phyloP scores from a whole-genome alignment of 2,888 invertebrate genomes.

The Pinctada fucata region DNA sequence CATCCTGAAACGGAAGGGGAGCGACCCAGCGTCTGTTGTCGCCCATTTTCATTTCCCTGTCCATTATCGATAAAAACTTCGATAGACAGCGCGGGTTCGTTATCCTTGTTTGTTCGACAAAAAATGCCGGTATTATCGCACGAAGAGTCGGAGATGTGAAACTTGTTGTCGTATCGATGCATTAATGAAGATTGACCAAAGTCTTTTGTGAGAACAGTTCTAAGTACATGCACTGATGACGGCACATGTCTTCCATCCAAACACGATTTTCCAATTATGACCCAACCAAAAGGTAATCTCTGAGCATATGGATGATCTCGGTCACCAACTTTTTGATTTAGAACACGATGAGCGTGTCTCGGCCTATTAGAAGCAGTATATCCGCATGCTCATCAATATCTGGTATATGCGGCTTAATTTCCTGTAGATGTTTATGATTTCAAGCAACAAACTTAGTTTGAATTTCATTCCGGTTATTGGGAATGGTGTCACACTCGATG shows the following conservation, averaged over 20 bases:
- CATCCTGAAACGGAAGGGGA: conserved; percentile 27
- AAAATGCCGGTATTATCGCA: conserved; percentile 5
- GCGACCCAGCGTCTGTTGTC: conserved; percentile 27
- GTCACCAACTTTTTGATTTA: too few relatives aligned
- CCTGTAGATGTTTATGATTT: neutral
- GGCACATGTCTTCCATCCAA: conserved; percentile 4
- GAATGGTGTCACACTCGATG: too few relatives aligned
- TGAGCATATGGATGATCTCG: too few relatives aligned
- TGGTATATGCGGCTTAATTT: too few relatives aligned
- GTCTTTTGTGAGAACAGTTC: neutral
- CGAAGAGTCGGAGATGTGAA: neutral
- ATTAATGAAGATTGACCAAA: neutral
- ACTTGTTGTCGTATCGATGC: too few relatives aligned
- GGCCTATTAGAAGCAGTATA: neutral
- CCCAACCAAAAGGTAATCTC: too few relatives aligned
- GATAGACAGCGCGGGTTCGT: conserved; percentile 18
- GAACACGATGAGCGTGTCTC: neutral
- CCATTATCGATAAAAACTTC: conserved; percentile 32
- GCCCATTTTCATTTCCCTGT: conserved; percentile 16
- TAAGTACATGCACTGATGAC: neutral
- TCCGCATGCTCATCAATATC: neutral
- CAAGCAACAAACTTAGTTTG: too few relatives aligned
- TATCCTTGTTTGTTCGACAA: conserved; percentile 15
- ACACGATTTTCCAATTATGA: too few relatives aligned
- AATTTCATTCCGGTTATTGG: too few relatives aligned